Conservation (phyloP, 2,888 invertebrate species). For the Habrosyne pyritoides region DNA sequence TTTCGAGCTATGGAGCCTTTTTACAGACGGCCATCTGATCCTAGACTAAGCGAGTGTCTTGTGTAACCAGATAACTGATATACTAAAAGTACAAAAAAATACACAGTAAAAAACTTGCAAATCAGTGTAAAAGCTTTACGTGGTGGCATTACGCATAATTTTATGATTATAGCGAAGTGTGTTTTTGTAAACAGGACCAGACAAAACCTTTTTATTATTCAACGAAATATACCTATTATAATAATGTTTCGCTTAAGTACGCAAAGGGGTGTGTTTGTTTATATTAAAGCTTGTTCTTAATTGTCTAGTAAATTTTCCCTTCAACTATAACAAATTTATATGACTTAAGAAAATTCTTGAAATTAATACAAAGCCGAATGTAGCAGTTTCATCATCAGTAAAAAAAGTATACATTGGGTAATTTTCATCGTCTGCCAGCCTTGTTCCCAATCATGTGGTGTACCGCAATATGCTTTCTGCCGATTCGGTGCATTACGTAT, state of each 20-base stretch:
- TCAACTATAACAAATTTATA: too few relatives aligned
- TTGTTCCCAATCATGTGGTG: too few relatives aligned
- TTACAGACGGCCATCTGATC: too few relatives aligned
- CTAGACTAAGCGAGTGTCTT: too few relatives aligned
- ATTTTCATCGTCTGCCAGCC: too few relatives aligned
- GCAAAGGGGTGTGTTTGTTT: not conserved
- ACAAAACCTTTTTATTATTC: slow-evolving; percentile 28
- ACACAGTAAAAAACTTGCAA: not conserved
- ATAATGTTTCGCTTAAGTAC: slow-evolving; percentile 18
- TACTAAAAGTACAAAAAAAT: not conserved
- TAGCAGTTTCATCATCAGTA: too few relatives aligned
- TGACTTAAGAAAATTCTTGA: too few relatives aligned
- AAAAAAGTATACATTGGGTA: too few relatives aligned
- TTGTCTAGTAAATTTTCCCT: not conserved
- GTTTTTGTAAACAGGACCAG: slow-evolving; percentile 10
- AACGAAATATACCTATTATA: slow-evolving; percentile 23
- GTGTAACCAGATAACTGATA: not conserved
- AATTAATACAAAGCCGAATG: too few relatives aligned
- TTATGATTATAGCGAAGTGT: slow-evolving; percentile 3
- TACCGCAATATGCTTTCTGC: too few relatives aligned
- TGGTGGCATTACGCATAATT: not conserved
- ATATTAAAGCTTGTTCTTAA: not conserved
- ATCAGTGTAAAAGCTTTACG: not conserved
- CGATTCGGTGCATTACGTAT: too few relatives aligned
- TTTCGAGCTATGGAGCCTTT: too few relatives aligned